Conservation (phyloP, 1,140 invertebrate genomes). For the Rhagoletis zephyria region DNA sequence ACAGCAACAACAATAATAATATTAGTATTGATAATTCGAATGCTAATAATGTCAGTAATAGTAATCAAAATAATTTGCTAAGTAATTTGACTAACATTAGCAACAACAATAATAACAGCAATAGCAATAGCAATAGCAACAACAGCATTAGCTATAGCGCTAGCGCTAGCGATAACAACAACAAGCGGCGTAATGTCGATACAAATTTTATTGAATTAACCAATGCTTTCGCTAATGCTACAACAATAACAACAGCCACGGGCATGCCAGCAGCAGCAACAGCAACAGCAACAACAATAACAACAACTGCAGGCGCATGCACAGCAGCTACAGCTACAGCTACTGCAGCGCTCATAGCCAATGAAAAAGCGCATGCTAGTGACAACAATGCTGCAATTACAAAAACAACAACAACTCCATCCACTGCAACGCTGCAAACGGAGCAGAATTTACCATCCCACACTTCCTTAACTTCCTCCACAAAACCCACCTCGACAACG, state of each 20-base stretch:
- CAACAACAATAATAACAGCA: constrained; percentile 22
- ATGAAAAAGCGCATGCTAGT: not conserved
- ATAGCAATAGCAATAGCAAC: too few relatives aligned
- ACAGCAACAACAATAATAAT: constrained; percentile 62
- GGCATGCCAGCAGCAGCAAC: constrained; percentile 53
- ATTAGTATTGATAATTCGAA: constrained; percentile 61
- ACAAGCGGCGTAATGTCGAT: constrained; percentile 54
- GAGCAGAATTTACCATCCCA: not conserved
- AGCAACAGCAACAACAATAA: not conserved
- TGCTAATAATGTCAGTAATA: not conserved
- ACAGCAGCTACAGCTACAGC: constrained; percentile 1
- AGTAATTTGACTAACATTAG: constrained; percentile 51
- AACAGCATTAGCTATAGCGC: too few relatives aligned
- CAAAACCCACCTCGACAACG: not conserved
- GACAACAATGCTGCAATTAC: constrained; percentile 11
- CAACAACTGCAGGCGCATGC: not conserved
- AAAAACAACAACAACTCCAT: constrained; percentile 49
- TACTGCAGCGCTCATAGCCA: not conserved
- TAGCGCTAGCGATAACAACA: constrained; percentile 54
- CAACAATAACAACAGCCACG: constrained; percentile 56
- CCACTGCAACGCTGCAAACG: not conserved
- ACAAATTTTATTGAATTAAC: constrained; percentile 55
- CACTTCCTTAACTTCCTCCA: not conserved
- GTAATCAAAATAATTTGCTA: constrained; percentile 9
- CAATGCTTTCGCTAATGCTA: constrained; percentile 56